A percentile compares a stretch with the other conserved stretches of the same genome.
phyloP scores from a whole-genome alignment of 2,113 vertebrate genomes.

The Pluvialis apricaria region DNA sequence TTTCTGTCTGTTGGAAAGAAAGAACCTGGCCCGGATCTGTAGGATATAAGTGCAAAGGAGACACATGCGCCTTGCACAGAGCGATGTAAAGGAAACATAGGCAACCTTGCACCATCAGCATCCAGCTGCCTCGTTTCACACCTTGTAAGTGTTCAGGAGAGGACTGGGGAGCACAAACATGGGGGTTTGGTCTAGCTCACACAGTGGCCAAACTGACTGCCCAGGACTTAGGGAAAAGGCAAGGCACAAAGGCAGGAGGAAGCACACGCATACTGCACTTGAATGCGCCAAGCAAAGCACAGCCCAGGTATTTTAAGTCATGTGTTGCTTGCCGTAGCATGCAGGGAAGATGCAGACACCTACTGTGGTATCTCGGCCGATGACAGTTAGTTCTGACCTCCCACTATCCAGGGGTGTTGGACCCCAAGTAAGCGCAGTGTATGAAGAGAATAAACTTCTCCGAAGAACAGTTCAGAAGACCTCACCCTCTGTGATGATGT shows the following conservation, averaged over 20 bases:
- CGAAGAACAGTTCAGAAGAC: background rate
- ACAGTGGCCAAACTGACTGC: background rate
- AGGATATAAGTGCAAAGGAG: background rate
- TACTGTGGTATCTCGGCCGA: background rate
- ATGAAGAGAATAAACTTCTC: background rate
- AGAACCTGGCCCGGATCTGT: background rate
- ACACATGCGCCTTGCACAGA: background rate
- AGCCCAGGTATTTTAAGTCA: background rate
- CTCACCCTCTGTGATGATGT: background rate
- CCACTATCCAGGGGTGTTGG: background rate
- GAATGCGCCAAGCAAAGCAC: background rate
- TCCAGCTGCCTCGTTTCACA: background rate
- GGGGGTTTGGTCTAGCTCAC: background rate
- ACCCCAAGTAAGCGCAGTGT: background rate
- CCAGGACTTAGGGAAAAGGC: background rate
- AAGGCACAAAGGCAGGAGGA: background rate
- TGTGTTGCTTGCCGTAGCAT: background rate
- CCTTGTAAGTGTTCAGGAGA: background rate
- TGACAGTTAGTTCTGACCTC: background rate
- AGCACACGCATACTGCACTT: rapidly evolving
- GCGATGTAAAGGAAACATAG: rapidly evolving
- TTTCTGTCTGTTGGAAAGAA: background rate
- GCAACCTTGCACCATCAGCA: background rate
- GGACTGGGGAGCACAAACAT: background rate
- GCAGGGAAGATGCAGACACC: background rate